A percentile compares a stretch with the other conserved stretches of the same genome.
These are phyloP conservation scores for Gonioctena quinquepunctata DNA, from an alignment of 1,140 invertebrate species.

Conservation along the genomic window DNA sequence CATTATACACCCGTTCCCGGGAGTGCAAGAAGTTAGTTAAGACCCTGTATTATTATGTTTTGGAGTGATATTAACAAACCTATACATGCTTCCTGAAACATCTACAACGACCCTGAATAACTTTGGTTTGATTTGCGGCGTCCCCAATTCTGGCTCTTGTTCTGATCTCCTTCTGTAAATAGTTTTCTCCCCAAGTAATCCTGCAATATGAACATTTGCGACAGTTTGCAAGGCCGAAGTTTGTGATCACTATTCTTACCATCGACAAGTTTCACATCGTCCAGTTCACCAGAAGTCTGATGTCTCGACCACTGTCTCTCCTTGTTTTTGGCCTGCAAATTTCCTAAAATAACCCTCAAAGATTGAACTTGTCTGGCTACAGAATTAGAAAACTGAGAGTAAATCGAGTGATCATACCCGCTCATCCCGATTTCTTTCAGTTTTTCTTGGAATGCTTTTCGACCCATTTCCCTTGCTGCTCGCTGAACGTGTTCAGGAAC, in stretches of 20 bases:
- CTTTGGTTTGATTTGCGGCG: slow-evolving; percentile 86
- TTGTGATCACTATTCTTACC: slow-evolving; percentile 61
- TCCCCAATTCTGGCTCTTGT: slow-evolving; percentile 81
- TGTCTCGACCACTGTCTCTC: slow-evolving; percentile 92
- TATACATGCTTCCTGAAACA: slow-evolving; percentile 96
- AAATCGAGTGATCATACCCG: slow-evolving; percentile 87
- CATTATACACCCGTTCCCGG: too few species aligned
- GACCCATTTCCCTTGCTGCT: slow-evolving; percentile 91
- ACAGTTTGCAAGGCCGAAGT: too few species aligned
- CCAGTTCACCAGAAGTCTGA: slow-evolving; percentile 92
- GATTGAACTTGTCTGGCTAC: slow-evolving; percentile 77
- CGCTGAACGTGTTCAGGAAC: slow-evolving; percentile 87
- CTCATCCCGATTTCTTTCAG: slow-evolving; percentile 94
- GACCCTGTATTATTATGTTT: too few species aligned
- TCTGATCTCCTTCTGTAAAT: slow-evolving; percentile 86
- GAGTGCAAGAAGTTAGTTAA: too few species aligned
- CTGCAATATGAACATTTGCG: slow-evolving; percentile 55
- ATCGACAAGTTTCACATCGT: slow-evolving; percentile 95
- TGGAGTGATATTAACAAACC: slow-evolving; percentile 59
- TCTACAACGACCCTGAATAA: slow-evolving; percentile 87
- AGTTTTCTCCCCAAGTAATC: slow-evolving; percentile 86
- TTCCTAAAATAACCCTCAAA: slow-evolving; percentile 67
- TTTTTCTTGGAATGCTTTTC: slow-evolving; percentile 85
- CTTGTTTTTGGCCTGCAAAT: slow-evolving; percentile 88
- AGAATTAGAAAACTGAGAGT: slow-evolving; percentile 78